Percentiles rank a stretch among this genome's conserved stretches.
Conservation (phyloP, 2,113 vertebrate genomes). For the Desmodus rotundus region DNA sequence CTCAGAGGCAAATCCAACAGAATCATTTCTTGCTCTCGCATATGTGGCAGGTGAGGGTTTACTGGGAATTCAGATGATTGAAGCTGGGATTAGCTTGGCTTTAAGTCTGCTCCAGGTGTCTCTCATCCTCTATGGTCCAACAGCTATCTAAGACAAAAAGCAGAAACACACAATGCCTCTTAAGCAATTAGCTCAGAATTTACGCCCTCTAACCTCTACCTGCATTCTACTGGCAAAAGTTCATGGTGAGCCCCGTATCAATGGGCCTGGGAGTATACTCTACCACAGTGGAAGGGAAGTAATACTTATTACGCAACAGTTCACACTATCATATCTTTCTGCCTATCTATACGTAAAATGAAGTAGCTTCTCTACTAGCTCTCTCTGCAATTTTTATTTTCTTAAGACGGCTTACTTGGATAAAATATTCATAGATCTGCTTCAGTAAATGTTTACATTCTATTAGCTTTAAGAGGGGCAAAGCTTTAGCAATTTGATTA, state of each 20-base stretch:
- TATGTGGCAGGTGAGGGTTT: neutral
- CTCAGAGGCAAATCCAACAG: neutral
- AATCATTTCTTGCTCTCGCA: neutral
- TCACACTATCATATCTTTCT: neutral
- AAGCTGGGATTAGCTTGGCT: neutral
- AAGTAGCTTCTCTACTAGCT: neutral
- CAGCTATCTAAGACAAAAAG: neutral
- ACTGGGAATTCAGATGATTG: neutral
- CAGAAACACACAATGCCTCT: neutral
- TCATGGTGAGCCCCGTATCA: neutral
- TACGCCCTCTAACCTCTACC: neutral
- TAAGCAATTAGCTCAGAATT: neutral
- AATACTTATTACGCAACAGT: neutral
- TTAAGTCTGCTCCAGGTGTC: neutral
- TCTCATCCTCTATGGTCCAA: neutral
- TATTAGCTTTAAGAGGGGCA: neutral
- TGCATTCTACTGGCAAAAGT: neutral
- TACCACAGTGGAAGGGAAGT: neutral
- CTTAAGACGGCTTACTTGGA: neutral
- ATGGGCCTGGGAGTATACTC: neutral
- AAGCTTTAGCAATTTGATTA: neutral
- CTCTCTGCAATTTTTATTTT: neutral
- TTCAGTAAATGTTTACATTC: neutral
- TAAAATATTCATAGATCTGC: neutral
- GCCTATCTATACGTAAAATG: neutral